Percentiles rank a stretch among this genome's conserved stretches.
Conservation (phyloP, 1,140 invertebrate genomes). For the Globodera rostochiensis region DNA sequence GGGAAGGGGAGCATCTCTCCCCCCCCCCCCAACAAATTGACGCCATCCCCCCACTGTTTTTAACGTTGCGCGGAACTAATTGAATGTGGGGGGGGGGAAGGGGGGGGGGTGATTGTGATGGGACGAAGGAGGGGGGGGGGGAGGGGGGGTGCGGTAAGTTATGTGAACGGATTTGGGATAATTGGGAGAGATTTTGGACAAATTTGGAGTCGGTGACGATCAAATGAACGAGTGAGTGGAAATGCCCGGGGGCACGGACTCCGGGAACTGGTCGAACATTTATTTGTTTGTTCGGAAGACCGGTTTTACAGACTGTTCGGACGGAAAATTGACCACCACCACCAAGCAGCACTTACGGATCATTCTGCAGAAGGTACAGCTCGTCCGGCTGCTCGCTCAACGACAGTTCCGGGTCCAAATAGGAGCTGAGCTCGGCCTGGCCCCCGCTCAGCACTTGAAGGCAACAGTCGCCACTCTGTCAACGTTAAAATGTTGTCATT, state of each 20-base stretch:
- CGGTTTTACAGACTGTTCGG: neutral
- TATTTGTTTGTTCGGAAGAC: neutral
- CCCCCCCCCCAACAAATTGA: conserved; percentile 6
- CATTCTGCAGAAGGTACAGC: conserved; percentile 58
- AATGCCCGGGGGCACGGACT: neutral
- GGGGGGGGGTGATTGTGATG: neutral
- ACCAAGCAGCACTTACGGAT: conserved; percentile 53
- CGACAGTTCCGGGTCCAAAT: conserved; percentile 62
- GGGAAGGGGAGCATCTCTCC: neutral
- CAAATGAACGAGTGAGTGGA: conserved; percentile 4
- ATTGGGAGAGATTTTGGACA: conserved; percentile 6
- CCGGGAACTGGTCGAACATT: neutral
- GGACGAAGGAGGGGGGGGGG: too few species aligned
- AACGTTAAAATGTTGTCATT: conserved; percentile 29
- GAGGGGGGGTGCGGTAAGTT: neutral
- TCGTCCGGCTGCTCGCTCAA: conserved; percentile 61
- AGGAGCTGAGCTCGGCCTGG: conserved; percentile 57
- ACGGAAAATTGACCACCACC: conserved; percentile 3
- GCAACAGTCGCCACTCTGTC: conserved; percentile 62
- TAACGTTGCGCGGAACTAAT: conserved; percentile 4
- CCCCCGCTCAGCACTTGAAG: conserved; percentile 43
- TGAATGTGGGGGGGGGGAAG: neutral
- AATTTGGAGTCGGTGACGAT: conserved; percentile 7
- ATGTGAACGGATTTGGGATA: neutral
- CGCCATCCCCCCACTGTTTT: neutral